Base-by-base conservation (phyloP, 1,140 invertebrate species). In the Camponotus floridanus region DNA sequence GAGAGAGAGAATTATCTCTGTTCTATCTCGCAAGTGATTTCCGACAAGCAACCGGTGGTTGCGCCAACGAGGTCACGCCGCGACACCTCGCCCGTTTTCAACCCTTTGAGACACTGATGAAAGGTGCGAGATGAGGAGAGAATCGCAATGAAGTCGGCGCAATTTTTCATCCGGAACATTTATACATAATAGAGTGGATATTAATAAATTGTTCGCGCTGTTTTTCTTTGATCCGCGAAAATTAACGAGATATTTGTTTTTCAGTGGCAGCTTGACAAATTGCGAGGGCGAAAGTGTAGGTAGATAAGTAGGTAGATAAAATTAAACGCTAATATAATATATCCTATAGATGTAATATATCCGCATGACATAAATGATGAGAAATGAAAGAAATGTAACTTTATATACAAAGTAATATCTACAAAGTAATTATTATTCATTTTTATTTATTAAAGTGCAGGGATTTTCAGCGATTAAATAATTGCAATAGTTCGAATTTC, bases 31-130 rank as follows among this genome's bases (percentile, higher is more conserved):
- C 81, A 33, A 78, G 33, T 59, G 39, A 64, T 61, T 85, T 85
- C 70, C 64, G 51, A 15, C 15, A 84, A 87, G 87, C 87, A 90
- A 92, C 91, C 86, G 91, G 91, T 92, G 91, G 91, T 91, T 87
- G 87, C 57, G 62, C 57, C 42, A 90, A 88, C 64, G 83, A 91
- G 86, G 83, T 90, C 88, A 88, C 68, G 74, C 62, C 45, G 78
- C 48, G 88, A 85, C 70, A 91, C 31, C 71, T 86, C 36, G 33
- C 39, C 33, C 76, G 39, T 81, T 83, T 59, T 68, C 57, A 78
- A 88, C 76, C 67, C 84, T 86, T 90, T 64, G 48, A 88, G 64
- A 83, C 21, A 51, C 26, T 33, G 65, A 84, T 67, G 15, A 55
- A 81, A 87, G 55, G 21, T 21, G 18, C 79, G 39, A 57, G 15